Evolutionary conservation across 1,140 invertebrate species (phyloP), one percentile per base, ranked within the genome.

Genomic region (Sinella curviseta): DNA sequence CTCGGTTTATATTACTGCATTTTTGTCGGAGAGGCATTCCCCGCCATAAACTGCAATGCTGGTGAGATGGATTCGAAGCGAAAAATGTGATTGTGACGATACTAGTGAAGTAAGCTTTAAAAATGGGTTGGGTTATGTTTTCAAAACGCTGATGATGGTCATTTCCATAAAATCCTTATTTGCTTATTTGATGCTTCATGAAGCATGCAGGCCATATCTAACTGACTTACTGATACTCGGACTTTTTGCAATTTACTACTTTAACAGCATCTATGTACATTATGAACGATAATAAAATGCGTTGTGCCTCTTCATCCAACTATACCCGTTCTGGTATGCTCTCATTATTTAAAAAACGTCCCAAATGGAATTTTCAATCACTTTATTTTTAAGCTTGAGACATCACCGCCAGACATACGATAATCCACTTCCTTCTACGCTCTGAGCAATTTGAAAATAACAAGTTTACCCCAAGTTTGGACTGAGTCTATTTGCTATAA

Each of bases 111-210:
- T 12, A 70, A 70, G 30, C 65, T 70, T 30, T 17, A 60, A 70
- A 70, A 31, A 30, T 70, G 30, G 65, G 65, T 33, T 70, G 65
- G 65, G 65, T 24, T 33, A 16, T 30, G 28, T 70, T 70, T 70
- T 70, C n/a, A 3, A 24, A 33, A 8, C 12, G 12, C 12, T 31
- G 8, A 31, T n/a, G 30, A 70, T 70, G 65, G 65, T n/a, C 31
- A 70, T 70, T 70, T 70, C 65, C 65, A 70, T 70, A 70, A 70
- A 31, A 70, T 65, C 57, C 57, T 65, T 65, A 48, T 48, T 48
- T 48, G 39, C 57, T 17, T 60, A 70, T 70, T 70, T 31, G 65
- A 70, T 33, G 65, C 65, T 70, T 70, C 65, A 70, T 31, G 65
- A 33, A 70, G 30, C 65, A 70, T 70, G 31, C 30, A 70, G 30